Conservation (phyloP, 2,797 vertebrate genomes). For the Choloepus didactylus region DNA sequence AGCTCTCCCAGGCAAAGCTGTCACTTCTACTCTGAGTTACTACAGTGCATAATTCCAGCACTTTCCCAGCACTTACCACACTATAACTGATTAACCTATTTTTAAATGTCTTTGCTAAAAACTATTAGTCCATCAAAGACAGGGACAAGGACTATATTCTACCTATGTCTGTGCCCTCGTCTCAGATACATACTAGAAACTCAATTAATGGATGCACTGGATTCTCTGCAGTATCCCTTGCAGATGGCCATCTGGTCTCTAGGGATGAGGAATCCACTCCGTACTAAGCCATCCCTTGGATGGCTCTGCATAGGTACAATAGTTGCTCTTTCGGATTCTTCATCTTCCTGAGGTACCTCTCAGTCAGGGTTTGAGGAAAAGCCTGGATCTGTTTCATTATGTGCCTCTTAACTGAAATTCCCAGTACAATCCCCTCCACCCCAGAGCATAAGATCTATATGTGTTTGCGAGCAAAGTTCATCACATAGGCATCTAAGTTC, state of each 20-base stretch:
- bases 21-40: neutral
- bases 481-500: neutral
- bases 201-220: neutral
- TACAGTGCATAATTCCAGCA: neutral
- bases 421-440: neutral
- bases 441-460: neutral
- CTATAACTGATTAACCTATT: neutral
- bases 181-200: neutral
- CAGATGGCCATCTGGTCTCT: neutral
- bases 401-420: neutral
- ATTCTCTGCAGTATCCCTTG: neutral
- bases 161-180: neutral
- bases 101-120: slow-evolving; percentile 38
- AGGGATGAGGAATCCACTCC: neutral
- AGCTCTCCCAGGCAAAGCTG: neutral
- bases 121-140: slow-evolving; percentile 12
- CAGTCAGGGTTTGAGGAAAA: neutral
- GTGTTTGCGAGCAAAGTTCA: neutral
- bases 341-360: neutral
- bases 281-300: neutral
- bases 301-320: neutral
- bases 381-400: neutral
- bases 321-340: neutral
- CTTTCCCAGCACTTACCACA: neutral
- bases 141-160: neutral